Conservation (phyloP, 2,113 vertebrate genomes). For the Epinephelus cyanopodus region DNA sequence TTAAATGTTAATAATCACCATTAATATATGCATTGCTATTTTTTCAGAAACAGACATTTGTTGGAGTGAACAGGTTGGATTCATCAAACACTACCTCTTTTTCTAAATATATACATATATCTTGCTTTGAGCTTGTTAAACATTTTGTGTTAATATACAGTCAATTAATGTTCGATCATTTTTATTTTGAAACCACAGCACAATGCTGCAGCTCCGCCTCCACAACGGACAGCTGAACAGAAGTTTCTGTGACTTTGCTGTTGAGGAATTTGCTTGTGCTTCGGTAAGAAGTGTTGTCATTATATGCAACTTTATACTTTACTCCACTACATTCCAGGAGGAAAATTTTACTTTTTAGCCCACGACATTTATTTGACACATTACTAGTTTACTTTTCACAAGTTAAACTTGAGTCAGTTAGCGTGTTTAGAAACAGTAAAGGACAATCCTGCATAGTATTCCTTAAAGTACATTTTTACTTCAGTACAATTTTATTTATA, state of each 20-base stretch:
- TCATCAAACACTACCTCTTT: neutral
- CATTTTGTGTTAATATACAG: neutral
- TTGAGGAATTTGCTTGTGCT: slow-evolving; percentile 77
- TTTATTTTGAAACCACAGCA: slow-evolving; percentile 62
- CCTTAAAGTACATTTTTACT: too few species aligned
- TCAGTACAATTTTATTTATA: too few species aligned
- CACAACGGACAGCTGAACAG: neutral
- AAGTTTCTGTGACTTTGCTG: slow-evolving; percentile 67
- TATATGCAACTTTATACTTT: too few species aligned
- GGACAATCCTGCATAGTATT: too few species aligned
- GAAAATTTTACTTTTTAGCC: neutral
- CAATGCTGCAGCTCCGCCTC: slow-evolving; percentile 53
- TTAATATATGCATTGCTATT: neutral
- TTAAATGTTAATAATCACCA: neutral
- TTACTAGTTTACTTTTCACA: neutral
- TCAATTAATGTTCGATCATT: neutral
- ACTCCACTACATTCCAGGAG: neutral
- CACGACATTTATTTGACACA: neutral
- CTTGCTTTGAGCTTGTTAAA: neutral
- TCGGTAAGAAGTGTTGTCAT: slow-evolving; percentile 55
- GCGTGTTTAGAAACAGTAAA: too few species aligned
- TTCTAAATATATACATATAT: neutral
- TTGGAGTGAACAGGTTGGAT: slow-evolving; percentile 77
- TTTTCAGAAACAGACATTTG: slow-evolving; percentile 76
- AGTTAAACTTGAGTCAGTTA: too few species aligned